These are phyloP conservation scores for Spilarctia lutea DNA, from an alignment of 2,888 invertebrate genomes.

Conservation along the genomic window DNA sequence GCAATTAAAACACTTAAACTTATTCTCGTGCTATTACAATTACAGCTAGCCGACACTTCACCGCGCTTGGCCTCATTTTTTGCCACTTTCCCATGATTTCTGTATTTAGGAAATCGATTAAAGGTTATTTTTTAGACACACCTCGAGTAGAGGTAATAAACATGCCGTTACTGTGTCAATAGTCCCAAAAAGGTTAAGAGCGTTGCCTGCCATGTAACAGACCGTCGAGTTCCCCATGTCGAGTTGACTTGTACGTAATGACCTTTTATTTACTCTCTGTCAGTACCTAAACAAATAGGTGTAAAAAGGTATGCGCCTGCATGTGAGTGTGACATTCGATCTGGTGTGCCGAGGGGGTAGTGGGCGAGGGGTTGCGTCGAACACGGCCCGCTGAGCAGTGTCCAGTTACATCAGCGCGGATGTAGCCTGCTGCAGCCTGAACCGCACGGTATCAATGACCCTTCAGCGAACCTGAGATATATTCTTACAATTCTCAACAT, in stretches of 20 bases:
- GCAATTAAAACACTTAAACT: background rate
- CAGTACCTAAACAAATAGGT: slow-evolving; percentile 49
- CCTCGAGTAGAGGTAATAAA: slow-evolving; percentile 1
- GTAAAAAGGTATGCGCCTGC: slow-evolving; percentile 30
- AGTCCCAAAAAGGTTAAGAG: slow-evolving; percentile 4
- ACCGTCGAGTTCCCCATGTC: background rate
- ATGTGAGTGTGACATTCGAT: slow-evolving; percentile 35
- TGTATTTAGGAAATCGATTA: slow-evolving; percentile 19
- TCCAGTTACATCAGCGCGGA: slow-evolving; percentile 49
- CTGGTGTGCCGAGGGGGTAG: slow-evolving; percentile 26
- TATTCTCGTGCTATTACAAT: slow-evolving; percentile 6
- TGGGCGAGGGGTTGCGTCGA: slow-evolving; percentile 14
- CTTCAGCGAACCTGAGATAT: slow-evolving; percentile 10
- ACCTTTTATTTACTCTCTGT: slow-evolving; percentile 26
- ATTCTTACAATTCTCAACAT: slow-evolving; percentile 15
- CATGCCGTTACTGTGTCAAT: slow-evolving; percentile 8
- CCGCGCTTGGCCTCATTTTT: slow-evolving; percentile 23
- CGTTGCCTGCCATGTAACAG: slow-evolving; percentile 12
- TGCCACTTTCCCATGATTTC: slow-evolving; percentile 26
- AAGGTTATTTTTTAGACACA: slow-evolving; percentile 12
- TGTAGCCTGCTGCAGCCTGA: slow-evolving; percentile 34
- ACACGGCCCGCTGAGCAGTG: slow-evolving; percentile 37
- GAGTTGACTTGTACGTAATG: slow-evolving; percentile 10
- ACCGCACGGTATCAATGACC: slow-evolving; percentile 40
- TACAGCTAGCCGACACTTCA: slow-evolving; percentile 14